Evolutionary conservation across 2,797 vertebrate genomes (phyloP).

Genomic region (Cynodonichthys magdalenae): DNA sequence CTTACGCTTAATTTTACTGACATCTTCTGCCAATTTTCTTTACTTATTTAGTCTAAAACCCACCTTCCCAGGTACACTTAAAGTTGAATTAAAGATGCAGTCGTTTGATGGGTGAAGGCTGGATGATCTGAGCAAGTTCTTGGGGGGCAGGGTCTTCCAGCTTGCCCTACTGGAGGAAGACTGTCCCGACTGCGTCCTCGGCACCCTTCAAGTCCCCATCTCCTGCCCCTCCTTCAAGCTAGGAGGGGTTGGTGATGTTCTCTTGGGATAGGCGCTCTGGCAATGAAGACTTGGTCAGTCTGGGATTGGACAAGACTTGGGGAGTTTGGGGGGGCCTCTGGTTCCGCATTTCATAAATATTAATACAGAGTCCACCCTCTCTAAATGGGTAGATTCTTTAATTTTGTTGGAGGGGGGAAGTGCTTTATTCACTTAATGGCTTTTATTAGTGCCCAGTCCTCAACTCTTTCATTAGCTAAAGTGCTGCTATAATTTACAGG

Average conservation of each 20-base stretch:
- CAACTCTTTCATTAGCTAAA: constrained; percentile 92
- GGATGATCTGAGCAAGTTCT: constrained; percentile 61
- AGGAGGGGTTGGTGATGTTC: constrained; percentile 79
- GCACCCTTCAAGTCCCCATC: constrained; percentile 78
- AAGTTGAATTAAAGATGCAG: constrained; percentile 27
- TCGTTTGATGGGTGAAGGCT: constrained; percentile 10
- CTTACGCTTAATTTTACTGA: constrained; percentile 36
- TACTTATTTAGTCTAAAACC: constrained; percentile 38
- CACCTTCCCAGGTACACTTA: constrained; percentile 45
- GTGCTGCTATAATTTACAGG: constrained; percentile 91
- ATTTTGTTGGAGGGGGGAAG: constrained; percentile 89
- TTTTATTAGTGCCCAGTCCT: constrained; percentile 89
- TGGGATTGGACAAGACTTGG: constrained; percentile 73
- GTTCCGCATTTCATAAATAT: constrained; percentile 90
- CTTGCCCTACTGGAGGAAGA: constrained; percentile 78
- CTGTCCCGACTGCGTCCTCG: constrained; percentile 81
- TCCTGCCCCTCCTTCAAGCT: constrained; percentile 79
- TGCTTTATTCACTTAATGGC: constrained; percentile 91
- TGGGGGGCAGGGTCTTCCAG: constrained; percentile 59
- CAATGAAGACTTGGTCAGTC: constrained; percentile 74
- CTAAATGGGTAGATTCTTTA: constrained; percentile 85
- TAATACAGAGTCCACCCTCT: constrained; percentile 85
- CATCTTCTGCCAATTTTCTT: constrained; percentile 19
- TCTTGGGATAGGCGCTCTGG: constrained; percentile 83
- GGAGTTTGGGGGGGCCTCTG: constrained; percentile 68